phyloP scores from a whole-genome alignment of 2,888 invertebrate species.

The Thyatira batis region DNA sequence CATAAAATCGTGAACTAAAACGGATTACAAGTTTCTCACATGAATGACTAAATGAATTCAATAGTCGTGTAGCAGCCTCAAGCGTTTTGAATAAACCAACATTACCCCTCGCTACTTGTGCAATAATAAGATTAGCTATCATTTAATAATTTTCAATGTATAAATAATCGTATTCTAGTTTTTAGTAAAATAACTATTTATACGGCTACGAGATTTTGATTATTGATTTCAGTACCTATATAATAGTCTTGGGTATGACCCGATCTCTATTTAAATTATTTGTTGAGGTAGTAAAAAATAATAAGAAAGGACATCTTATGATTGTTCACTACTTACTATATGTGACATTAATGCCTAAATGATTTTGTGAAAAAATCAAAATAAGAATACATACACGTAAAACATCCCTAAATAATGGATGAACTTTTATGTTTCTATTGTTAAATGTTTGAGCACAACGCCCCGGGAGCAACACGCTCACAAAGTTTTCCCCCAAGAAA shows the following conservation, averaged over 20 bases:
- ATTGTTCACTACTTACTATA: no score
- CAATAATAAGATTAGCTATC: slow-evolving; percentile 4
- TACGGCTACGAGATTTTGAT: no score
- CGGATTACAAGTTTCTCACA: slow-evolving; percentile 39
- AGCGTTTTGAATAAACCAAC: slow-evolving; percentile 24
- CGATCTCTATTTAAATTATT: no score
- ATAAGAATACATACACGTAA: not conserved
- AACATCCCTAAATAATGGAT: slow-evolving; percentile 12
- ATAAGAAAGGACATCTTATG: no score
- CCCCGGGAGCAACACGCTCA: slow-evolving; percentile 50
- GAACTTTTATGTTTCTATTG: slow-evolving; percentile 56
- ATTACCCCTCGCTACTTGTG: not conserved
- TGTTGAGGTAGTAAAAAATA: no score
- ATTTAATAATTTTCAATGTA: not conserved
- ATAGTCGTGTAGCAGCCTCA: slow-evolving; percentile 42
- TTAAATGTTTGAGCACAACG: slow-evolving; percentile 51
- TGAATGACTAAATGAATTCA: slow-evolving; percentile 49
- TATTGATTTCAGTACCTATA: no score
- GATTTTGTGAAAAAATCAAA: not conserved
- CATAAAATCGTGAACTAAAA: not conserved
- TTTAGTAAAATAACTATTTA: not conserved
- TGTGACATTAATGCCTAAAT: no score
- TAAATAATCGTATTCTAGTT: slow-evolving; percentile 5
- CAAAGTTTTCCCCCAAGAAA: slow-evolving; percentile 59
- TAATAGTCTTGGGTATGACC: no score